phyloP scores from a whole-genome alignment of 2,797 vertebrate genomes.

The Gallinago stenura region DNA sequence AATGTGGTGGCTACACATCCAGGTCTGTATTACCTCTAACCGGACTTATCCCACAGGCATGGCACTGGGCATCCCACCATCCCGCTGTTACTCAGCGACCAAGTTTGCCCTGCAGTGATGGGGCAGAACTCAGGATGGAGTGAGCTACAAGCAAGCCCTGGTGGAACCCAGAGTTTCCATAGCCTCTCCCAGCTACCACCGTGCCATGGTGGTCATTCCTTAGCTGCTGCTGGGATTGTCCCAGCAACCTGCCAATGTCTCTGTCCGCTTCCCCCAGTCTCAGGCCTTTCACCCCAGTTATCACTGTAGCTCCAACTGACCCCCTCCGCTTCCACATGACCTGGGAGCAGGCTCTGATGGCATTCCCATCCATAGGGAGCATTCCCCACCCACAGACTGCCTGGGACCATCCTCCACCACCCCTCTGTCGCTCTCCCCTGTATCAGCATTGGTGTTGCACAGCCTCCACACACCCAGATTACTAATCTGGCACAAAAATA shows the following conservation, averaged over 20 bases:
- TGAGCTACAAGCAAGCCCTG: neutral
- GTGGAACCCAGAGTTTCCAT: neutral
- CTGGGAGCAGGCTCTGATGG: neutral
- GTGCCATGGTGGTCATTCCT: neutral
- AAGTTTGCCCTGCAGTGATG: rapidly evolving
- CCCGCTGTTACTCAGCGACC: neutral
- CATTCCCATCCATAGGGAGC: neutral
- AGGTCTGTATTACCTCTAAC: neutral
- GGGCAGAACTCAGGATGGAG: neutral
- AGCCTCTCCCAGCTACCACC: neutral
- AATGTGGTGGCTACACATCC: rapidly evolving
- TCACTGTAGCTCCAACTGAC: neutral
- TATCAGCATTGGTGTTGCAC: neutral
- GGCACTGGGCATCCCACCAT: neutral
- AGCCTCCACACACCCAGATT: neutral
- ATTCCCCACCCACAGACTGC: neutral
- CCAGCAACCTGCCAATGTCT: neutral
- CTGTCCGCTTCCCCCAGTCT: neutral
- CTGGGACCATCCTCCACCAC: neutral
- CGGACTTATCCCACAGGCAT: neutral
- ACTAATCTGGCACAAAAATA: constrained; percentile 9
- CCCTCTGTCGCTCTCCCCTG: rapidly evolving
- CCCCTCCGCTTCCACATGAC: neutral
- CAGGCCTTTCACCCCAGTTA: neutral
- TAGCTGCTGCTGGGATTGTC: neutral